These are phyloP conservation scores for Seira ritae DNA, from an alignment of 2,888 invertebrate species.

Conservation along the genomic window DNA sequence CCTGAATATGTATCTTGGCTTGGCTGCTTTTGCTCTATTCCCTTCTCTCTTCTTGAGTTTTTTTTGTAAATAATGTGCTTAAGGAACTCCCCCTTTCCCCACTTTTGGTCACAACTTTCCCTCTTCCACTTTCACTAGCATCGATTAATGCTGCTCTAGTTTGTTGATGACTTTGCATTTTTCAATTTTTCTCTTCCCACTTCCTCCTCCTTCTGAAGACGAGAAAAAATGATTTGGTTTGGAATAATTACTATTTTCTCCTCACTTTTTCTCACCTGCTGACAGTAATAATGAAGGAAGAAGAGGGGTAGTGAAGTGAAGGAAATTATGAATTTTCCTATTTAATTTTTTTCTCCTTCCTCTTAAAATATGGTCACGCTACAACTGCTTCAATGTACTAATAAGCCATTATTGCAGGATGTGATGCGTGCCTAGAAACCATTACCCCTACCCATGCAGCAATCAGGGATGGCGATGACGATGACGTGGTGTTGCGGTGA, in stretches of 20 bases:
- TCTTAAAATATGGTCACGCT: neutral
- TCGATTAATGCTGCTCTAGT: conserved; percentile 56
- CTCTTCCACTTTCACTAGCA: neutral
- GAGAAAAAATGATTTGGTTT: no score
- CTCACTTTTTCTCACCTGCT: no score
- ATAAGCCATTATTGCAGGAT: no score
- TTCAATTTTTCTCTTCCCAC: conserved; percentile 43
- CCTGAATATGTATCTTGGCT: neutral
- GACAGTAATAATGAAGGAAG: no score
- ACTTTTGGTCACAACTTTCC: conserved; percentile 34
- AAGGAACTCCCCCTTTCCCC: conserved; percentile 36
- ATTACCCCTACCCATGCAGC: no score
- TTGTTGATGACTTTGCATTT: conserved; percentile 61
- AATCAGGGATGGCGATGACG: no score
- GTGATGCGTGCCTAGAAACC: no score
- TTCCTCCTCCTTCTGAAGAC: no score
- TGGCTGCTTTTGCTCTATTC: neutral
- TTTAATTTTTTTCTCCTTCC: conserved; percentile 20
- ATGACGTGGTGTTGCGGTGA: no score
- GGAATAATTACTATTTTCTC: no score
- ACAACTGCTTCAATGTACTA: neutral
- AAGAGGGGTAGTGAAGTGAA: no score
- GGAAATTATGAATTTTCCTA: no score
- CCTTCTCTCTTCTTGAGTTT: neutral
- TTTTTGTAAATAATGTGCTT: conserved; percentile 33